These are phyloP conservation scores for Stenchaetothrips biformis DNA, from an alignment of 2,888 invertebrate genomes.

Conservation along the genomic window DNA sequence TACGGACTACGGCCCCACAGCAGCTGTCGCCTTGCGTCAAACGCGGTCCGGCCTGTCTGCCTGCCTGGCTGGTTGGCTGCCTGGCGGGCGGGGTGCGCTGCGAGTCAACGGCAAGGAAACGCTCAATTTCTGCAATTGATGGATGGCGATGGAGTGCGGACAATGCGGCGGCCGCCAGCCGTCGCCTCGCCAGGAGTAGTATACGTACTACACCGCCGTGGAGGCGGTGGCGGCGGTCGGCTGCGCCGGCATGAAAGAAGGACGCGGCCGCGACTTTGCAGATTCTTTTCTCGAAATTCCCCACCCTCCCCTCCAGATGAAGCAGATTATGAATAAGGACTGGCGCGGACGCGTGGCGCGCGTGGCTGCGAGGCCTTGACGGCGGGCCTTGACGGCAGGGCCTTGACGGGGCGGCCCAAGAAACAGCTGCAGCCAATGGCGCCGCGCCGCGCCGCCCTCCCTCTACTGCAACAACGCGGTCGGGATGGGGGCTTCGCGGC, in stretches of 20 bases:
- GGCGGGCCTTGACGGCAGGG: not conserved
- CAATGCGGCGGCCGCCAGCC: not conserved
- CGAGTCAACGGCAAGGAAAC: not conserved
- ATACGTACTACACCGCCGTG: not conserved
- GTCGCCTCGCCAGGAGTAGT: not conserved
- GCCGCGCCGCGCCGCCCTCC: not conserved
- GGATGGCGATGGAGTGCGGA: constrained; percentile 9
- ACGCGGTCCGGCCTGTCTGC: no score
- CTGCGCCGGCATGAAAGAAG: not conserved
- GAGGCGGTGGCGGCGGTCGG: not conserved
- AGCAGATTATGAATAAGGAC: not conserved
- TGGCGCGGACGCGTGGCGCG: not conserved
- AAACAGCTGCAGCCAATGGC: not conserved
- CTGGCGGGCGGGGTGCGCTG: no score
- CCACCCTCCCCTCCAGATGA: not conserved
- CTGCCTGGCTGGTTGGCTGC: no score
- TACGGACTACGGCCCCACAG: no score
- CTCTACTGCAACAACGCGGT: not conserved
- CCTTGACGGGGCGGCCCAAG: not conserved
- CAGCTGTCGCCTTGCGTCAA: no score
- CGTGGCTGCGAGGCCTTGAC: not conserved
- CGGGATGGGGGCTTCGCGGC: not conserved
- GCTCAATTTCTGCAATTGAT: constrained; percentile 23
- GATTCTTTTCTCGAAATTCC: not conserved
- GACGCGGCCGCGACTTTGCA: not conserved